These are phyloP conservation scores for Caenorhabditis imperialis DNA, from an alignment of 2,888 invertebrate genomes.

Conservation along the genomic window DNA sequence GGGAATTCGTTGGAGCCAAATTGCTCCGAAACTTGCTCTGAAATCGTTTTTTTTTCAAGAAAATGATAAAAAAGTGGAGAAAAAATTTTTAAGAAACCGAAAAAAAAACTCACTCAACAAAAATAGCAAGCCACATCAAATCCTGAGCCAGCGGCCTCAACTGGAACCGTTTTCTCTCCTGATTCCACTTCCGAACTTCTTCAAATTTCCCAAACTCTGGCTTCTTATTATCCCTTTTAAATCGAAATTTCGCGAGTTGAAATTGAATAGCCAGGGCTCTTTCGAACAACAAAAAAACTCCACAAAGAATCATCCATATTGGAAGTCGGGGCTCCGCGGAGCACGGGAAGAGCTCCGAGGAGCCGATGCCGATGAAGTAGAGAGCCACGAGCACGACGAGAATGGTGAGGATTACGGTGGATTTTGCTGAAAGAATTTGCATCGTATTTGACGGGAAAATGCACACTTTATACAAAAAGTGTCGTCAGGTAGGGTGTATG, in stretches of 20 bases:
- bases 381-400: neutral
- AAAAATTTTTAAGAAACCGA: no score
- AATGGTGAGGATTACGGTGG: neutral
- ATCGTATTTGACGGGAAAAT: no score
- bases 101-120: neutral
- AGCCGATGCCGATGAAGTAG: neutral
- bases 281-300: neutral
- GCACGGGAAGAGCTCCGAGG: neutral
- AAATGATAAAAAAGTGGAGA: no score
- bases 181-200: neutral
- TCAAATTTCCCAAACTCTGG: neutral
- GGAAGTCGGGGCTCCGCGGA: conserved; percentile 6
- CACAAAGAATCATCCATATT: conserved; percentile 10
- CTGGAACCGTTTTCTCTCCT: neutral
- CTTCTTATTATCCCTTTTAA: neutral
- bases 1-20: no score
- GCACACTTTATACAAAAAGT: no score
- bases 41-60: no score
- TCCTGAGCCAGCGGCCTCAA: neutral
- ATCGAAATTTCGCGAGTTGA: neutral
- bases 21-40: no score
- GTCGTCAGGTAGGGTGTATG: no score
- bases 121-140: conserved; percentile 1
- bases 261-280: neutral
- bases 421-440: neutral